Conservation (phyloP, 2,797 vertebrate species). For the Acanthopagrus latus region DNA sequence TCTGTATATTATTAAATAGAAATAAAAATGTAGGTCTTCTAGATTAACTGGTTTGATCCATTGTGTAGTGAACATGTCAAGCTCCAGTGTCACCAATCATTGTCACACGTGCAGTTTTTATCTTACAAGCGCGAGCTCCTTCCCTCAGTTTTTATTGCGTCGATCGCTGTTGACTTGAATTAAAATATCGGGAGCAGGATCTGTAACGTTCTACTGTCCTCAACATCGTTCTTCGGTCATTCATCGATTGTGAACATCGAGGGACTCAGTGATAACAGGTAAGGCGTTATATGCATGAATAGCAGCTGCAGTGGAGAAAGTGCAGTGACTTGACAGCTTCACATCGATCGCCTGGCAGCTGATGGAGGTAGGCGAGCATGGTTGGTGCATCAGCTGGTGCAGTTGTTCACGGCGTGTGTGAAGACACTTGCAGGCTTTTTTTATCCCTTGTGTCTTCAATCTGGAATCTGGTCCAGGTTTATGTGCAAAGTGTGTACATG, state of each 20-base stretch:
- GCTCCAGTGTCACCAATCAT: not conserved
- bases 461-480: not conserved
- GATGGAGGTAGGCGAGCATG: slow-evolving; percentile 9
- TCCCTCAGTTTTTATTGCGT: slow-evolving; percentile 24
- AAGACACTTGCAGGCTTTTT: slow-evolving; percentile 9
- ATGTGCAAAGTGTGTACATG: not conserved
- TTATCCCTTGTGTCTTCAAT: slow-evolving; percentile 20
- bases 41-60: not conserved
- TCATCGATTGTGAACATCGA: not conserved
- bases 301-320: slow-evolving; percentile 39
- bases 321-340: slow-evolving; percentile 47
- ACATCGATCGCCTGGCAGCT: slow-evolving; percentile 41
- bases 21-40: not conserved
- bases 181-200: slow-evolving; percentile 41
- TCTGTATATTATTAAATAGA: not conserved
- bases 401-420: slow-evolving; percentile 4
- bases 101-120: slow-evolving; percentile 21
- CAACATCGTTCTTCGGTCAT: slow-evolving; percentile 2
- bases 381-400: slow-evolving; percentile 31
- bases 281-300: slow-evolving; percentile 49
- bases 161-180: slow-evolving; percentile 37
- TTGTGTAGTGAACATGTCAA: not conserved
- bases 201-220: slow-evolving; percentile 39
- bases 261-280: slow-evolving; percentile 49
- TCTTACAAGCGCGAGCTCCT: not conserved